Evolutionary conservation across 2,797 vertebrate species (phyloP).

Genomic region (Neosilurus hyrtlii): DNA sequence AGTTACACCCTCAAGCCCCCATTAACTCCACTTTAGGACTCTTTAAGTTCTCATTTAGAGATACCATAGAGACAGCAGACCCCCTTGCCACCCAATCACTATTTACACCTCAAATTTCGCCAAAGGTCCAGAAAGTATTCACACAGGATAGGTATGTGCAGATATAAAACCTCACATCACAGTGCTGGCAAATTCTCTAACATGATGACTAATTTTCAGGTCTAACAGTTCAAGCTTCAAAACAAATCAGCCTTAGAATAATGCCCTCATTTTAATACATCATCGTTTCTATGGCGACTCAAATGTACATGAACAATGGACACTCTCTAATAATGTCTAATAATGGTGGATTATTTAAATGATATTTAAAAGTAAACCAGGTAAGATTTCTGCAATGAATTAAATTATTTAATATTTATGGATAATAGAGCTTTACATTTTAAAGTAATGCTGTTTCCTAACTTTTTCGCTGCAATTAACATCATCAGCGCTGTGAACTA

Average conservation of each 20-base stretch:
- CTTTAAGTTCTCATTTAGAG: neutral
- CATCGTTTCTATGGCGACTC: neutral
- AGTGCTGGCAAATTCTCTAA: neutral
- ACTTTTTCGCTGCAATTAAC: neutral
- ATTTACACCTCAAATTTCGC: neutral
- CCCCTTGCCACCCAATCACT: neutral
- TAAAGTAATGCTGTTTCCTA: neutral
- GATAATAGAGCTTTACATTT: neutral
- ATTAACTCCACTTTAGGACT: neutral
- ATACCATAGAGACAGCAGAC: neutral
- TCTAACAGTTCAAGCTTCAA: neutral
- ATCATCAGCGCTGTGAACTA: neutral
- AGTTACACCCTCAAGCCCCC: slow-evolving; percentile 8
- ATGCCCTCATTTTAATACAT: neutral
- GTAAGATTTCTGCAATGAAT: neutral
- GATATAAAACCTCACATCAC: neutral
- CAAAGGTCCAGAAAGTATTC: neutral
- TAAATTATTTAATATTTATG: neutral
- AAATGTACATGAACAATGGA: neutral
- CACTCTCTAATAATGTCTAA: neutral
- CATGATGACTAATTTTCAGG: too few species aligned
- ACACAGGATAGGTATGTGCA: neutral
- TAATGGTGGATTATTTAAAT: neutral
- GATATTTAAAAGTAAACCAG: neutral
- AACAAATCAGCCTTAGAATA: neutral